Percentiles rank a stretch among this genome's conserved stretches.
Conservation (phyloP, 2,113 vertebrate genomes). For the Paraplagusia blochii region DNA sequence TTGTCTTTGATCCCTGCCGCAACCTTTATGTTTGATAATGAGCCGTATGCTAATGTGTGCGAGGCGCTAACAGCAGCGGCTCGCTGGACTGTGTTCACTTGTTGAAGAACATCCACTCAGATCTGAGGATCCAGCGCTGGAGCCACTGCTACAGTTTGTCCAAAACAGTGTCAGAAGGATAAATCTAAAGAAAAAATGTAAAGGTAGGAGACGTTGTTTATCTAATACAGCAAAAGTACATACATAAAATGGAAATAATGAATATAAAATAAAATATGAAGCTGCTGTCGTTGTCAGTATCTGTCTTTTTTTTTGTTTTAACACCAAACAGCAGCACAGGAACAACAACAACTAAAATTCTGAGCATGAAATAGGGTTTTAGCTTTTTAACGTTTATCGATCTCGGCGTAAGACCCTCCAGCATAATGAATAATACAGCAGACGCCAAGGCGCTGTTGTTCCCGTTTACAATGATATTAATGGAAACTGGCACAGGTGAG, state of each 20-base stretch:
- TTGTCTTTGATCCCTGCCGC: slow-evolving; percentile 67
- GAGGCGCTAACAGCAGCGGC: slow-evolving; percentile 51
- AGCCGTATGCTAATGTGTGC: slow-evolving; percentile 61
- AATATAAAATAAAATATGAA: no score
- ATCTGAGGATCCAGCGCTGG: slow-evolving; percentile 6
- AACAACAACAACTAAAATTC: neutral
- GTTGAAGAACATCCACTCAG: slow-evolving; percentile 7
- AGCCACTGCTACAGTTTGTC: slow-evolving; percentile 1
- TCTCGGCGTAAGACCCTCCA: slow-evolving; percentile 18
- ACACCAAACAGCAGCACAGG: slow-evolving; percentile 37
- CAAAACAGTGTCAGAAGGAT: no score
- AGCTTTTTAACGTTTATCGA: slow-evolving; percentile 20
- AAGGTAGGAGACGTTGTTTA: slow-evolving; percentile 12
- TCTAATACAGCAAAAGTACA: slow-evolving; percentile 24
- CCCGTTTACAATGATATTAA: slow-evolving; percentile 44
- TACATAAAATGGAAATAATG: slow-evolving; percentile 29
- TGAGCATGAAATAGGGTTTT: no score
- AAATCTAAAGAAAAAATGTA: neutral
- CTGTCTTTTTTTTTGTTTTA: slow-evolving; percentile 30
- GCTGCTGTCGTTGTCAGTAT: slow-evolving; percentile 28
- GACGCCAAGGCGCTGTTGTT: slow-evolving; percentile 8
- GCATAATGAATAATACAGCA: slow-evolving; percentile 35
- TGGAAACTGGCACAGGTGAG: slow-evolving; percentile 26
- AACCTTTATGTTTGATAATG: slow-evolving; percentile 72
- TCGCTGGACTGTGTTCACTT: slow-evolving; percentile 19